These are phyloP conservation scores for Trichechus manatus DNA, from an alignment of 2,113 vertebrate species.

Conservation along the genomic window DNA sequence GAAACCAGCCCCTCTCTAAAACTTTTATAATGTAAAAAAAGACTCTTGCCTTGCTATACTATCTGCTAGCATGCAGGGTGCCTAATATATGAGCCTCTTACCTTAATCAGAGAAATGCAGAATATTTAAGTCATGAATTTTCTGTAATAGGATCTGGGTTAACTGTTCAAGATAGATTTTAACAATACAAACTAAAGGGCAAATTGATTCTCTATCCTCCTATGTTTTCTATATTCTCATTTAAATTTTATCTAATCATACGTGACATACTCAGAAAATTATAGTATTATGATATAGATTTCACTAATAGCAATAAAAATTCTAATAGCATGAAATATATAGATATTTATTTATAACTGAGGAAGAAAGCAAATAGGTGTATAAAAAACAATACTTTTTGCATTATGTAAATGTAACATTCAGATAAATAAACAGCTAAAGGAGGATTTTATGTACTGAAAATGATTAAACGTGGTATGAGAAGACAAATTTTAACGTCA, in stretches of 20 bases:
- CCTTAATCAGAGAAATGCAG: neutral
- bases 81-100: neutral
- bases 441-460: neutral
- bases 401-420: conserved; percentile 69
- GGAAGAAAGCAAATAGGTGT: neutral
- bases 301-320: neutral
- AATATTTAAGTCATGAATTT: neutral
- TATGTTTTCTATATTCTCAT: neutral
- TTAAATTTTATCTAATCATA: neutral
- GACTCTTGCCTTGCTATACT: neutral
- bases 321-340: neutral
- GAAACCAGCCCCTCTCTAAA: neutral
- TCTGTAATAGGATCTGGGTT: neutral
- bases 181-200: neutral
- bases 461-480: neutral
- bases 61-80: neutral
- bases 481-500: conserved; percentile 49
- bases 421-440: conserved; percentile 47
- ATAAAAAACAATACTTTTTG: conserved; percentile 13
- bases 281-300: neutral
- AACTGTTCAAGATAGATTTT: neutral
- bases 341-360: neutral
- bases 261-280: neutral
- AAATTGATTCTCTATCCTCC: neutral
- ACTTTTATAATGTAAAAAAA: neutral